Percentiles rank a stretch among this genome's conserved stretches.
Evolutionary conservation across 2,888 invertebrate species (phyloP).

Genomic region (Orchesella flavescens): DNA sequence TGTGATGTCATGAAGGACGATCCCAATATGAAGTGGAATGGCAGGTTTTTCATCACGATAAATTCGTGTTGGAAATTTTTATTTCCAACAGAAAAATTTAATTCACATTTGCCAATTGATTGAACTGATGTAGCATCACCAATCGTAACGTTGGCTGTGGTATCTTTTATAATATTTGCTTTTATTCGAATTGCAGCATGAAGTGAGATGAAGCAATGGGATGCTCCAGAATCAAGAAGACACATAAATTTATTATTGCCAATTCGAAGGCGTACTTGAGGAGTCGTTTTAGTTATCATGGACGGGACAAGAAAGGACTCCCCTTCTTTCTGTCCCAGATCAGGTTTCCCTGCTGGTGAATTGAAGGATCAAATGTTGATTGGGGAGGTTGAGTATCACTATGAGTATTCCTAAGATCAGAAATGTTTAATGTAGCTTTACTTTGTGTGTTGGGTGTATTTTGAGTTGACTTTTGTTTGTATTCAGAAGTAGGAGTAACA

Average conservation of each 20-base stretch:
- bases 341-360: constrained; percentile 6
- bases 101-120: constrained; percentile 6
- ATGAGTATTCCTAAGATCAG: too few relatives aligned
- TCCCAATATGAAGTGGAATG: constrained; percentile 33
- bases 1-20: constrained; percentile 1
- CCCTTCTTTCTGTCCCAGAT: neutral
- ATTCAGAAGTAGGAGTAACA: too few relatives aligned
- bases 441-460: neutral
- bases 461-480: neutral
- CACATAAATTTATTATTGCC: neutral
- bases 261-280: constrained; percentile 13
- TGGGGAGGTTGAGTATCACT: neutral
- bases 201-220: neutral
- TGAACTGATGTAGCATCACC: constrained; percentile 1
- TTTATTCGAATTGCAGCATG: neutral
- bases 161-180: neutral
- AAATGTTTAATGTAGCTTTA: neutral
- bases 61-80: neutral
- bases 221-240: constrained; percentile 26
- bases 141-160: neutral
- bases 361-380: neutral
- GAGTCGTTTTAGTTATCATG: constrained; percentile 7
- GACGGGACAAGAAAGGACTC: neutral
- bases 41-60: constrained; percentile 5
- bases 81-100: constrained; percentile 1